Conservation (phyloP, 2,113 vertebrate genomes). For the Heterotilapia buettikoferi region DNA sequence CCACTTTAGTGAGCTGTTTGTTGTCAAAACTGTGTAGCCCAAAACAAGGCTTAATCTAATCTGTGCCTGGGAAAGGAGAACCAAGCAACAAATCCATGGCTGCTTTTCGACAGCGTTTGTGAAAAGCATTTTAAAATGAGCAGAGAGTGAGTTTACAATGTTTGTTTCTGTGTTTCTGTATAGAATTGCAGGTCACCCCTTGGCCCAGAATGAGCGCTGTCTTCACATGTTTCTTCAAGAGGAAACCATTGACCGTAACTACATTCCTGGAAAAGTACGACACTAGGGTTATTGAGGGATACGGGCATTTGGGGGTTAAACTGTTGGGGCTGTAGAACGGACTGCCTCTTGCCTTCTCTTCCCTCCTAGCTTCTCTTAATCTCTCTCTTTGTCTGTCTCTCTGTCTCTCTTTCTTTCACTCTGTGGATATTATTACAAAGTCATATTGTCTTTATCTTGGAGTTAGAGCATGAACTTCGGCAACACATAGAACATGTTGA, state of each 20-base stretch:
- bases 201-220: slow-evolving; percentile 99
- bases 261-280: slow-evolving; percentile 98
- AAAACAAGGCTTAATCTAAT: neutral
- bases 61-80: neutral
- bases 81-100: neutral
- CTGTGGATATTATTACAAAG: slow-evolving; percentile 38
- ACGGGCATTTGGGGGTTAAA: slow-evolving; percentile 24
- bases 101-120: neutral
- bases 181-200: slow-evolving; percentile 95
- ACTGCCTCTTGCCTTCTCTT: slow-evolving; percentile 70
- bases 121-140: neutral
- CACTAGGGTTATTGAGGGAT: slow-evolving; percentile 76
- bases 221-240: slow-evolving; percentile 99
- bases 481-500: neutral
- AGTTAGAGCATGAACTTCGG: neutral
- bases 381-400: neutral
- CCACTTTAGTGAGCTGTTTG: neutral
- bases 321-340: neutral
- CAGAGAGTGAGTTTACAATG: neutral
- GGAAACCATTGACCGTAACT: slow-evolving; percentile 96
- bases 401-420: slow-evolving; percentile 19
- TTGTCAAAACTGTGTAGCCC: neutral
- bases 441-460: neutral
- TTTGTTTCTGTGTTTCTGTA: slow-evolving; percentile 25
- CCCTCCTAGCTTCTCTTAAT: slow-evolving; percentile 43